A percentile compares a stretch with the other conserved stretches of the same genome.
Conservation (phyloP, 2,797 vertebrate species). For the Pantherophis alleghaniensis region DNA sequence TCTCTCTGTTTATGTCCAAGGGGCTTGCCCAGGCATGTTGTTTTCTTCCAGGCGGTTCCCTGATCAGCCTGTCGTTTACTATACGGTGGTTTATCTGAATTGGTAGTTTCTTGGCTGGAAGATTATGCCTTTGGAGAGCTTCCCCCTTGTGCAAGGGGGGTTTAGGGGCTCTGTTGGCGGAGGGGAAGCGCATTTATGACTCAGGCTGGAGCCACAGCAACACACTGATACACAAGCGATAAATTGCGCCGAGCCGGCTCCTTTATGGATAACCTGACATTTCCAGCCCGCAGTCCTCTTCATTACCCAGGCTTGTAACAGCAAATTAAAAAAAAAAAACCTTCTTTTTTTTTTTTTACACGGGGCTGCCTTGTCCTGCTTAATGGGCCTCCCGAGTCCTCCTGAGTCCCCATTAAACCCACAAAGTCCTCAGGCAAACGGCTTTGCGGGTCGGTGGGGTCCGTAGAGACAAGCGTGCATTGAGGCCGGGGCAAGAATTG, state of each 20-base stretch:
- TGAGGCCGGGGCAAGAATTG: neutral
- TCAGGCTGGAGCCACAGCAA: slow-evolving; percentile 57
- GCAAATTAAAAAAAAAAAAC: slow-evolving; percentile 66
- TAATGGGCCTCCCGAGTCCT: slow-evolving; percentile 61
- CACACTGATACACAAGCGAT: slow-evolving; percentile 11
- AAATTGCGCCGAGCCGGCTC: slow-evolving; percentile 45
- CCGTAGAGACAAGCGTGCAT: neutral
- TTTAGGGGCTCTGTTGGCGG: slow-evolving; percentile 44
- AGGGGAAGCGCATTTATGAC: slow-evolving; percentile 54
- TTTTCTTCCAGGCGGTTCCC: neutral
- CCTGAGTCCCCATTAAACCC: neutral
- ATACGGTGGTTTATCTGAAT: neutral
- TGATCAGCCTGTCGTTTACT: neutral
- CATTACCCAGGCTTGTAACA: slow-evolving; percentile 66
- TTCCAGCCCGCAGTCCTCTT: slow-evolving; percentile 64
- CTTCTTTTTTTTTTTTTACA: slow-evolving; percentile 63
- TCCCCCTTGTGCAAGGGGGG: slow-evolving; percentile 44
- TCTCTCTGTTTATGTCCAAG: neutral
- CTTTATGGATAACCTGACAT: slow-evolving; percentile 67
- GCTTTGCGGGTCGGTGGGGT: fast-evolving
- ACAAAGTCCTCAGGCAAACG: slow-evolving; percentile 48
- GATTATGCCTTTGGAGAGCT: slow-evolving; percentile 44
- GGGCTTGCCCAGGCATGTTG: too few relatives aligned
- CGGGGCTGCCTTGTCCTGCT: slow-evolving; percentile 57
- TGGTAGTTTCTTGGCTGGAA: neutral